Evolutionary conservation across 2,888 invertebrate genomes (phyloP).

Genomic region (Atherix ibis): DNA sequence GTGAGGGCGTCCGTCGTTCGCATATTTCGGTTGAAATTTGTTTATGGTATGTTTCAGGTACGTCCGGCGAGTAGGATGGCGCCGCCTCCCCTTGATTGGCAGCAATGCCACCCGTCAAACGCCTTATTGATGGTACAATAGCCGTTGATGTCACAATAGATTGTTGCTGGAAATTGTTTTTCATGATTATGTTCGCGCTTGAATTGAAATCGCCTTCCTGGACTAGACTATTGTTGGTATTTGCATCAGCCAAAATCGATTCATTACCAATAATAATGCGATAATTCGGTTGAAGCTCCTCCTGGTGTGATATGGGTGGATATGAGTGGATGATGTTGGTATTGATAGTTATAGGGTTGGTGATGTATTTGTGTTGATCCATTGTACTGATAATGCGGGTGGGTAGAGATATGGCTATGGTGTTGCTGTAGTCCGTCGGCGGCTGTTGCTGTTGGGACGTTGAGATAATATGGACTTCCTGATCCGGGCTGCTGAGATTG

Average conservation of each 20-base stretch:
- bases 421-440: constrained; percentile 17
- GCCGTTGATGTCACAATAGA: constrained; percentile 14
- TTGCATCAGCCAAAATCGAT: not conserved
- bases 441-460: constrained; percentile 12
- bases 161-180: not conserved
- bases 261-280: constrained; percentile 74
- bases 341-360: constrained; percentile 32
- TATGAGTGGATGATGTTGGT: constrained; percentile 30
- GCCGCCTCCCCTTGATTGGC: constrained; percentile 14
- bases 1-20: not conserved
- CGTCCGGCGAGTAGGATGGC: constrained; percentile 15
- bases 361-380: constrained; percentile 30
- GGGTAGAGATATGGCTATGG: constrained; percentile 19
- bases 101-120: constrained; percentile 16
- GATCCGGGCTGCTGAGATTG: constrained; percentile 16
- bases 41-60: constrained; percentile 18
- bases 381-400: constrained; percentile 25
- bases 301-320: no score
- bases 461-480: constrained; percentile 11
- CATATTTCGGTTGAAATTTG: constrained; percentile 9
- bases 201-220: constrained; percentile 15
- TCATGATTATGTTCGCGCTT: constrained; percentile 29
- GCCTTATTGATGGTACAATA: constrained; percentile 10
- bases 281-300: constrained; percentile 43
- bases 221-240: constrained; percentile 5